Conservation (phyloP, 2,797 vertebrate genomes). For the Buceros bicornis region DNA sequence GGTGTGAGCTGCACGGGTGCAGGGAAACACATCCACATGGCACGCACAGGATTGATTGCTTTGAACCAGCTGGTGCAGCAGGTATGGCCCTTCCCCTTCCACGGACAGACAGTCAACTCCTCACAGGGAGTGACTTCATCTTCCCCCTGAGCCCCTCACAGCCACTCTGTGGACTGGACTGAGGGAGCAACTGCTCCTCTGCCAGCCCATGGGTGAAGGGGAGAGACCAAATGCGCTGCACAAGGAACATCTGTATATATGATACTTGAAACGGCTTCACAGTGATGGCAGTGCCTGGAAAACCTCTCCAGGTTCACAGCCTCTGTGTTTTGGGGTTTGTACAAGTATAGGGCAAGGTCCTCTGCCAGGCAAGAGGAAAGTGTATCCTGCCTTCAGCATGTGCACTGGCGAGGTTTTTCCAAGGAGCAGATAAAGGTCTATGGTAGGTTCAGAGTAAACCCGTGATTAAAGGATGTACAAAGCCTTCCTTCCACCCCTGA, state of each 20-base stretch:
- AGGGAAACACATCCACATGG: fast-evolving
- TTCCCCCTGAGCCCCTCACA: fast-evolving
- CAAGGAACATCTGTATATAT: fast-evolving
- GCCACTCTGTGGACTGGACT: not conserved
- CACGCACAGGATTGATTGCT: not conserved
- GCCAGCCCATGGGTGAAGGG: not conserved
- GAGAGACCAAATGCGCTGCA: not conserved
- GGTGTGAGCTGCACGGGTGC: not conserved
- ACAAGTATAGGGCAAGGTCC: not conserved
- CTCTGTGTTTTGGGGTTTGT: not conserved
- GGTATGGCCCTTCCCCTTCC: not conserved
- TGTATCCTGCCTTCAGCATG: not conserved
- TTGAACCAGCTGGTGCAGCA: not conserved
- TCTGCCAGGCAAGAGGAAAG: not conserved
- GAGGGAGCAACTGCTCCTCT: not conserved
- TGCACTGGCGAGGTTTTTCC: too few relatives aligned
- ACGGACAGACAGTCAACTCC: not conserved
- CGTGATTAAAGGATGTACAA: not conserved
- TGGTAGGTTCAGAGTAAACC: not conserved
- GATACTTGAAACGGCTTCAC: fast-evolving
- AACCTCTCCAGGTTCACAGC: not conserved
- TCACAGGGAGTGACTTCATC: fast-evolving
- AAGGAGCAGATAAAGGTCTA: not conserved
- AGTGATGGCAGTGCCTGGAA: not conserved
- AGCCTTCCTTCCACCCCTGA: not conserved